Conservation (phyloP, 2,797 vertebrate species). For the Chrosomus eos region DNA sequence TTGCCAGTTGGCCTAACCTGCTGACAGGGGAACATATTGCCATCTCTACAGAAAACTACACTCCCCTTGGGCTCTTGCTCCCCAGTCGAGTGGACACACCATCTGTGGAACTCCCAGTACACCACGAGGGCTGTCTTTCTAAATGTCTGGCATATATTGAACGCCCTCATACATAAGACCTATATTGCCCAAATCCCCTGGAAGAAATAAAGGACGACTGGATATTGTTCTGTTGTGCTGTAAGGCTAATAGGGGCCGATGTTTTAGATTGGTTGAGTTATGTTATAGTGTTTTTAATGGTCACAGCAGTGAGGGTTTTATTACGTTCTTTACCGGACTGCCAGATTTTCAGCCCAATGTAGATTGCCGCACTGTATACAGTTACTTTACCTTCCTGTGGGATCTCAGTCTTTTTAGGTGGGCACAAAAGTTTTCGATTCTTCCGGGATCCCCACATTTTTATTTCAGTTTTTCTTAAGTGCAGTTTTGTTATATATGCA, state of each 20-base stretch:
- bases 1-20: constrained; percentile 68
- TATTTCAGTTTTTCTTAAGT: not conserved
- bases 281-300: constrained; percentile 17
- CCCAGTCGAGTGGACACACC: constrained; percentile 66
- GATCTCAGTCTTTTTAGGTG: not conserved
- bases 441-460: not conserved
- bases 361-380: not conserved
- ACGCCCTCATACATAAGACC: constrained; percentile 18
- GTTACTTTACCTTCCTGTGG: not conserved
- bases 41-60: constrained; percentile 68
- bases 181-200: constrained; percentile 45
- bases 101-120: constrained; percentile 71
- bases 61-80: constrained; percentile 39
- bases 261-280: constrained; percentile 14
- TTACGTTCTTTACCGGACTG: not conserved
- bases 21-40: constrained; percentile 73
- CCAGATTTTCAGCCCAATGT: not conserved
- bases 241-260: not conserved
- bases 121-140: constrained; percentile 67
- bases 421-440: not conserved
- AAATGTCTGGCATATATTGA: constrained; percentile 59
- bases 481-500: not conserved
- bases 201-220: not conserved
- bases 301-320: constrained; percentile 10
- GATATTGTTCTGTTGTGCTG: not conserved